Evolutionary conservation across 2,797 vertebrate genomes (phyloP).

Genomic region (Macrochelys suwanniensis): DNA sequence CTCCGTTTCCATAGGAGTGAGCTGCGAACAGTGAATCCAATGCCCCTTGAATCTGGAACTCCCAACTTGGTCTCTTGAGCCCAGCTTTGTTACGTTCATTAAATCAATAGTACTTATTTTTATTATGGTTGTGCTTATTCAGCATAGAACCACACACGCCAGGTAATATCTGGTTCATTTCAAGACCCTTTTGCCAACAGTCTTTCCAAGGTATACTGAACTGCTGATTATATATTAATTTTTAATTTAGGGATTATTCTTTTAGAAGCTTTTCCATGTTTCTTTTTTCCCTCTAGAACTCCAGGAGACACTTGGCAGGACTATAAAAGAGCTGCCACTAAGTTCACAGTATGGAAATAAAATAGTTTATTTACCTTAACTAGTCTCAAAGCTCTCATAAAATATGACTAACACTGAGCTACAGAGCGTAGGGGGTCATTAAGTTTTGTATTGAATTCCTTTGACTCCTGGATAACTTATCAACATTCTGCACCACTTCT

Average conservation of each 20-base stretch:
- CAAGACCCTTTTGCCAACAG: background rate
- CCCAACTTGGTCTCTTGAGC: background rate
- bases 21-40: background rate
- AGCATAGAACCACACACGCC: background rate
- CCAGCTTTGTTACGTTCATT: background rate
- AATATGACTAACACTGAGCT: conserved; percentile 55
- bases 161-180: background rate
- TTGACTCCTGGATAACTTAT: conserved; percentile 41
- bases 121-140: background rate
- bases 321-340: conserved; percentile 14
- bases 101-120: too few species aligned
- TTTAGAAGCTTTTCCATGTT: background rate
- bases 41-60: background rate
- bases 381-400: conserved; percentile 7
- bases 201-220: background rate
- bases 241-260: background rate
- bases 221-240: background rate
- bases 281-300: background rate
- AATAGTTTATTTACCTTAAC: conserved; percentile 40
- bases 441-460: conserved; percentile 59
- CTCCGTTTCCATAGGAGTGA: background rate
- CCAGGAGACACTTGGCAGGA: conserved; percentile 26
- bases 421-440: conserved; percentile 39
- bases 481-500: conserved; percentile 42
- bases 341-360: conserved; percentile 52